Base-by-base conservation (phyloP, 1,140 invertebrate genomes). In the Drosophila watanabei region DNA sequence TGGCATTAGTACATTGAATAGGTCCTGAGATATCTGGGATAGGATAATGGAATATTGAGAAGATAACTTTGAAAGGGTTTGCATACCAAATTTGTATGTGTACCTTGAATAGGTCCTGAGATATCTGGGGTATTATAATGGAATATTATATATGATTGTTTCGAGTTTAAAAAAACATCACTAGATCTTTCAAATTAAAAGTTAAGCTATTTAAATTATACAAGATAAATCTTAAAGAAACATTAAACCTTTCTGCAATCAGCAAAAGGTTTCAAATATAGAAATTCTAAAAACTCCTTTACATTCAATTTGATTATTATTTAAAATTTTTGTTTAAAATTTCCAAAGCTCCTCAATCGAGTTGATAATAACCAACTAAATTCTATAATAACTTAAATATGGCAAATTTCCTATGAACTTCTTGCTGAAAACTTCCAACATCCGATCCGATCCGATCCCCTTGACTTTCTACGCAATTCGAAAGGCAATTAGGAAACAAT, bases 401-500 rank as follows among this genome's bases (percentile, higher is more conserved):
- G 2, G 18, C 33, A 5, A 37, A 37, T 16, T 37, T 5, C 7
- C 8, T 56, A 10, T 5, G 0, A 37, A 37, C 20, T 54, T 35
- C 7, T 54, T 13, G n/a, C 35, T 35, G 13, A 33, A 37, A 24
- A 16, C 18, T 14, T 8, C 18, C 33, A 16, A 24, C 52, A 56
- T 56, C 35, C 49, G 39, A 18, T 64, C 6, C 16, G 41, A n/a
- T 43, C 9, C 11, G 11, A 39, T 28, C 49, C n/a, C 24, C 48
- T 59, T n/a, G 13, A 60, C 28, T 65, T 59, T 49, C 41, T 32
- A 61, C 30, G 54, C 64, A 63, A 56, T 56, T 80, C 39, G 64
- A 70, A 65, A 64, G 43, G 66, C 73, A 88, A 89, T 88, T 88
- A 88, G 85, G 75, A 88, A 88, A 81, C 85, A 89, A 88, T 88